A percentile compares a stretch with the other conserved stretches of the same genome.
phyloP scores from a whole-genome alignment of 1,140 invertebrate species.

The Drosophila hydei region DNA sequence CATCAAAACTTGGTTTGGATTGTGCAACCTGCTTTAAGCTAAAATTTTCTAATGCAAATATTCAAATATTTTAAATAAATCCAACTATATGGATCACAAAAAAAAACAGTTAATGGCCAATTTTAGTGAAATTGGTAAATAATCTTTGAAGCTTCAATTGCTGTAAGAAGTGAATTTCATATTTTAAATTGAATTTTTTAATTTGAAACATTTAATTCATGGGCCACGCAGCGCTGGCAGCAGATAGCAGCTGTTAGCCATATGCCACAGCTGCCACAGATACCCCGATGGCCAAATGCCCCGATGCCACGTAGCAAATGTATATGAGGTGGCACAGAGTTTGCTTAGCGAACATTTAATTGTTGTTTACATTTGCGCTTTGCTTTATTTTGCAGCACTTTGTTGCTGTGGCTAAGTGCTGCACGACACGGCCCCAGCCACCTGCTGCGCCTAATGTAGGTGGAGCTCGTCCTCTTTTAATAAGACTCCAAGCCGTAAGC shows the following conservation, averaged over 20 bases:
- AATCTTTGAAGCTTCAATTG: not conserved
- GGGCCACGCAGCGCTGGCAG: too few species aligned
- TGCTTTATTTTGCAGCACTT: constrained; percentile 65
- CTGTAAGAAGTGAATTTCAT: too few species aligned
- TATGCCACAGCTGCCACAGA: constrained; percentile 5
- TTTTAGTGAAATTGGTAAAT: too few species aligned
- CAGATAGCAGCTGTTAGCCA: constrained; percentile 19
- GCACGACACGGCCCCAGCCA: not conserved
- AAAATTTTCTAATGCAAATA: too few species aligned
- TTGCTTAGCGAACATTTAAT: constrained; percentile 81
- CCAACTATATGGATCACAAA: too few species aligned
- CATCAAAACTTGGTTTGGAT: too few species aligned
- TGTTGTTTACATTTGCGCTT: constrained; percentile 81
- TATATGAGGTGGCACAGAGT: constrained; percentile 29
- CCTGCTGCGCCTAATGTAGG: constrained; percentile 6
- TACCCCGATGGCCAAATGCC: not conserved
- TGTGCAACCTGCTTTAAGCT: too few species aligned
- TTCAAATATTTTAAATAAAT: too few species aligned
- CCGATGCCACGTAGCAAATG: not conserved
- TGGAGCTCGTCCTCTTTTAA: constrained; percentile 48
- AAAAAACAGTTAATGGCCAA: too few species aligned
- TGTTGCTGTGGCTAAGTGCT: constrained; percentile 9
- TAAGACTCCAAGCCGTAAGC: constrained; percentile 55
- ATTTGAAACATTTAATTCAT: constrained; percentile 26
- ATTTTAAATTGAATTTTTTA: constrained; percentile 2